Conservation (phyloP, 2,888 invertebrate genomes). For the Sepiola atlantica region DNA sequence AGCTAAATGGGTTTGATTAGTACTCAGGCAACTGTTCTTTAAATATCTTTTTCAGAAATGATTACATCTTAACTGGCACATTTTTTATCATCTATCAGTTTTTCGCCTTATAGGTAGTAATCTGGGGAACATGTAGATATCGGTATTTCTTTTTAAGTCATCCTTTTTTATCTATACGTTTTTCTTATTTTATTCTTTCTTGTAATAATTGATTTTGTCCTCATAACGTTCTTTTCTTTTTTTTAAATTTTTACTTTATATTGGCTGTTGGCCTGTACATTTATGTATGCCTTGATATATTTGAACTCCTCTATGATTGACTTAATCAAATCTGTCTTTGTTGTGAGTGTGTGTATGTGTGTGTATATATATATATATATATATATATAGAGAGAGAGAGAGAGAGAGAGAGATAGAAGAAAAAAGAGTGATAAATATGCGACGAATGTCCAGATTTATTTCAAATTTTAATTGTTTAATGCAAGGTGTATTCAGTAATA, state of each 20-base stretch:
- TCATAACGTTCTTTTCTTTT: not conserved
- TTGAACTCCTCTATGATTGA: not conserved
- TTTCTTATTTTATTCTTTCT: no score
- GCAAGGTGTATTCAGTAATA: no score
- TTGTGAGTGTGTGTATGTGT: no score
- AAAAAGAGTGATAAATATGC: no score
- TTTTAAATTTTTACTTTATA: not conserved
- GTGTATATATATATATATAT: not conserved
- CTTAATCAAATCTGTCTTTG: not conserved
- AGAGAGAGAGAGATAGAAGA: no score
- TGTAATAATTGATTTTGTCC: slow-evolving; percentile 18
- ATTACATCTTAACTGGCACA: not conserved
- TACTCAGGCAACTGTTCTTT: not conserved
- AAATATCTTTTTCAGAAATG: slow-evolving; percentile 20
- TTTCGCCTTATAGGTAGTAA: not conserved
- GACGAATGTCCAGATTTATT: no score
- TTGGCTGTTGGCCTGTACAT: not conserved
- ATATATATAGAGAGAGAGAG: not conserved
- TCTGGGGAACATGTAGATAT: not conserved
- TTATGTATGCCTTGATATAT: not conserved
- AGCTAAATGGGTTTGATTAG: slow-evolving; percentile 20
- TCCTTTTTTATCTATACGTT: not conserved
- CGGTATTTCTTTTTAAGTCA: not conserved
- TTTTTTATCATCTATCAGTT: slow-evolving; percentile 7
- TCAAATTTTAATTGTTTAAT: no score